phyloP scores from a whole-genome alignment of 2,797 vertebrate genomes.

The Lutjanus campechanus region DNA sequence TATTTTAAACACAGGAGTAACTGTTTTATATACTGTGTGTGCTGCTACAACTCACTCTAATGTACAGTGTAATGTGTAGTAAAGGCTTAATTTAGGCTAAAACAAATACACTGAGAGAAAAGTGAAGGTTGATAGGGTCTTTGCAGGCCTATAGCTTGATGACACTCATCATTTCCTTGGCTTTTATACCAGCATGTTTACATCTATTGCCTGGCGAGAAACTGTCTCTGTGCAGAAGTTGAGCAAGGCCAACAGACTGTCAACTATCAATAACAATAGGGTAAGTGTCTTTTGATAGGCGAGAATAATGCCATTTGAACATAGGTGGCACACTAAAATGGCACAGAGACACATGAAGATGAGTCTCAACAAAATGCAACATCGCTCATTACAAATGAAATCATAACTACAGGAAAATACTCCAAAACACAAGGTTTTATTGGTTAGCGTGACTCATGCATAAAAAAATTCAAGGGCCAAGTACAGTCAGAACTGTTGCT shows the following conservation, averaged over 20 bases:
- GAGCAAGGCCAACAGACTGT: conserved; percentile 22
- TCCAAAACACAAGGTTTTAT: conserved; percentile 11
- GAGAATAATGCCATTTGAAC: conserved; percentile 5
- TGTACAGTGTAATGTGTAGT: not conserved
- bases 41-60: not conserved
- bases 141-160: conserved; percentile 4
- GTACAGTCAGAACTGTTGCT: conserved; percentile 18
- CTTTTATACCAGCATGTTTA: conserved; percentile 36
- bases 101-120: not conserved
- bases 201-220: conserved; percentile 23
- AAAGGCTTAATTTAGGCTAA: not conserved
- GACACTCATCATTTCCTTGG: conserved; percentile 6
- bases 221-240: conserved; percentile 6
- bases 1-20: not conserved
- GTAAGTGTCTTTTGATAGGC: conserved; percentile 1
- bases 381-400: not conserved
- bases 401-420: conserved; percentile 17
- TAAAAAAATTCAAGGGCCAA: conserved; percentile 29
- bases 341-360: not conserved
- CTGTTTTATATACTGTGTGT: not conserved
- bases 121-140: conserved; percentile 2
- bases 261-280: conserved; percentile 12
- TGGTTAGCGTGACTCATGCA: not conserved
- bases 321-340: not conserved
- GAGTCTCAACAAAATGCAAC: conserved; percentile 1